These are phyloP conservation scores for Sylvilagus bachmani DNA, from an alignment of 2,113 vertebrate species.

Conservation along the genomic window DNA sequence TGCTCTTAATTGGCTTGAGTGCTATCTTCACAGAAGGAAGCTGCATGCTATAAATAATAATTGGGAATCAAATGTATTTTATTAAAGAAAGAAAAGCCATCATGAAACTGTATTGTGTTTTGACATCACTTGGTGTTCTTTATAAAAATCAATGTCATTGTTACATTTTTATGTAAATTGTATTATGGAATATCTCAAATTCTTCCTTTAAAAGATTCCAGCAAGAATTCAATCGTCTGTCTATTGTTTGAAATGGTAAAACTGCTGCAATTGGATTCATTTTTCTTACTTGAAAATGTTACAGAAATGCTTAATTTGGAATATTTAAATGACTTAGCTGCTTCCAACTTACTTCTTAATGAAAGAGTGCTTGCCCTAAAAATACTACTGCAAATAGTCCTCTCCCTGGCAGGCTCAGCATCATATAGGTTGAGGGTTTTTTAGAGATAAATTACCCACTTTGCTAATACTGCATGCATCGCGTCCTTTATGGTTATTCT, in stretches of 20 bases:
- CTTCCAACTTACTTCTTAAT: slow-evolving; percentile 61
- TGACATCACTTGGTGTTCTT: slow-evolving; percentile 66
- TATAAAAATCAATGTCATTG: slow-evolving; percentile 64
- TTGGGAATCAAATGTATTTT: slow-evolving; percentile 76
- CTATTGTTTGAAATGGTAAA: slow-evolving; percentile 65
- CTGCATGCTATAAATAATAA: slow-evolving; percentile 76
- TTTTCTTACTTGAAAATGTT: slow-evolving; percentile 56
- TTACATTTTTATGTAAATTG: slow-evolving; percentile 73
- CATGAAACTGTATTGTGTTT: slow-evolving; percentile 66
- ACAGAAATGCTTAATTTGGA: slow-evolving; percentile 71
- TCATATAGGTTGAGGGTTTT: slow-evolving; percentile 64
- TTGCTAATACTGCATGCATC: slow-evolving; percentile 10
- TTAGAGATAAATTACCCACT: slow-evolving; percentile 66
- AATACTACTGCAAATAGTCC: slow-evolving; percentile 40
- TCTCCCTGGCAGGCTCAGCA: slow-evolving; percentile 65
- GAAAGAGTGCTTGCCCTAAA: slow-evolving; percentile 63
- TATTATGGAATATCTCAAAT: slow-evolving; percentile 62
- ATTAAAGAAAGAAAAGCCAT: slow-evolving; percentile 62
- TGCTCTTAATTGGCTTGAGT: slow-evolving; percentile 74
- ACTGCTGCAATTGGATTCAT: slow-evolving; percentile 50
- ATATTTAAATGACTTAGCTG: slow-evolving; percentile 73
- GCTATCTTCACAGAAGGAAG: slow-evolving; percentile 77
- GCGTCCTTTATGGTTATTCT: slow-evolving; percentile 49
- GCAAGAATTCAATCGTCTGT: slow-evolving; percentile 71
- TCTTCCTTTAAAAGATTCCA: slow-evolving; percentile 65